A percentile compares a stretch with the other conserved stretches of the same genome.
These are phyloP conservation scores for Tympanoctomys barrerae DNA, from an alignment of 2,797 vertebrate genomes.

Conservation along the genomic window DNA sequence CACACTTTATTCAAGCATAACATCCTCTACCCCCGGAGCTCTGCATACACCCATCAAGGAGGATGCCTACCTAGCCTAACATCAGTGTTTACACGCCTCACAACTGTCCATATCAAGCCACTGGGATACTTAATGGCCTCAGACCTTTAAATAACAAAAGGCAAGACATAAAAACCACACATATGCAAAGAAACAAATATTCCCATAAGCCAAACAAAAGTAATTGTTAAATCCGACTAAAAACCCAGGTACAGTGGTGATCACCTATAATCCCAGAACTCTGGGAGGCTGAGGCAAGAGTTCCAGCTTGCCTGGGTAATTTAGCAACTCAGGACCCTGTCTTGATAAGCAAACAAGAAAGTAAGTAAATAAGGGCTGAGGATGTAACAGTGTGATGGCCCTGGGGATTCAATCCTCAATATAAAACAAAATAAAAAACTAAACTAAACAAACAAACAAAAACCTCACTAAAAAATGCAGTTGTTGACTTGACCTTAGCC, in stretches of 20 bases:
- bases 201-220: conserved; percentile 42
- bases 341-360: background rate
- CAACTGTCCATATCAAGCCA: background rate
- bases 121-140: background rate
- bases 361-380: background rate
- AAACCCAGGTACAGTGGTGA: background rate
- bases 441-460: background rate
- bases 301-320: background rate
- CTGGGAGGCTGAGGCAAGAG: background rate
- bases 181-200: background rate
- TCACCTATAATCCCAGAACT: background rate
- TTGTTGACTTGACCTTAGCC: background rate
- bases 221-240: conserved; percentile 62
- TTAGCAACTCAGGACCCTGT: background rate
- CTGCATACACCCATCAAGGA: background rate
- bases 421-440: background rate
- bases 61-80: background rate
- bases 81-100: background rate
- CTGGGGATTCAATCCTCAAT: background rate
- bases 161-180: background rate
- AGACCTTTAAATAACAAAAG: conserved; percentile 60
- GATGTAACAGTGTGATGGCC: background rate
- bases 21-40: background rate
- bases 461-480: background rate
- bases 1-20: background rate